Evolutionary conservation across 2,797 vertebrate genomes (phyloP), one percentile per base, ranked within the genome.

Genomic region (Synaphobranchus kaupii): DNA sequence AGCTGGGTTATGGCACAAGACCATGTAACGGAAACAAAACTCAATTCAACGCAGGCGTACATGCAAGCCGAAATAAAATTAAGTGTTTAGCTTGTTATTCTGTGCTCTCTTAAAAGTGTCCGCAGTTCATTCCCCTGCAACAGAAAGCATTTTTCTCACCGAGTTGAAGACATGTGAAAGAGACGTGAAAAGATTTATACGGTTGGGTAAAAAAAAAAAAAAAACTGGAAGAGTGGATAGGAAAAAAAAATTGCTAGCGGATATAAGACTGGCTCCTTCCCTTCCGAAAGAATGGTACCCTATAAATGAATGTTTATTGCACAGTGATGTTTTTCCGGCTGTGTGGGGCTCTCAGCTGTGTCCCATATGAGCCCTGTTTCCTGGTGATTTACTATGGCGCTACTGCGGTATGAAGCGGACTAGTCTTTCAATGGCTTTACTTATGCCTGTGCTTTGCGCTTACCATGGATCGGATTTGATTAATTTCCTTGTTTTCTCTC

Each of bases 201-300:
- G 44, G 39, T 44, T 80, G 15, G 25, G 39, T 80, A 9, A 31
- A 76, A 73, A 73, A 73, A 71, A 63, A 63, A 66, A 31, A 71
- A n/a, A 82, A 82, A 20, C 84, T 91, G 89, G 87, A 91, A 87
- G 84, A 66, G 82, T 7, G 15, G 44, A 89, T 90, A 87, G 89
- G 90, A 90, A 90, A 90, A 89, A 66, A 60, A 76, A 48, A 68
- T 90, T 80, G 88, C 84, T 86, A 73, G 56, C 78, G 87, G 89
- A 89, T 90, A 90, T 81, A 83, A 60, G 48, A 83, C 78, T 86
- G 88, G 87, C 86, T 89, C 39, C 48, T 56, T 88, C 88, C 85
- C 84, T 76, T 60, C 76, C 9, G 84, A 52, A 78, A 84, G 4
- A 68, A 56, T 56, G 50, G 8, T 58, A 31, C 52, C 54, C 82